phyloP scores from a whole-genome alignment of 2,888 invertebrate genomes.

The Xylota segnis region DNA sequence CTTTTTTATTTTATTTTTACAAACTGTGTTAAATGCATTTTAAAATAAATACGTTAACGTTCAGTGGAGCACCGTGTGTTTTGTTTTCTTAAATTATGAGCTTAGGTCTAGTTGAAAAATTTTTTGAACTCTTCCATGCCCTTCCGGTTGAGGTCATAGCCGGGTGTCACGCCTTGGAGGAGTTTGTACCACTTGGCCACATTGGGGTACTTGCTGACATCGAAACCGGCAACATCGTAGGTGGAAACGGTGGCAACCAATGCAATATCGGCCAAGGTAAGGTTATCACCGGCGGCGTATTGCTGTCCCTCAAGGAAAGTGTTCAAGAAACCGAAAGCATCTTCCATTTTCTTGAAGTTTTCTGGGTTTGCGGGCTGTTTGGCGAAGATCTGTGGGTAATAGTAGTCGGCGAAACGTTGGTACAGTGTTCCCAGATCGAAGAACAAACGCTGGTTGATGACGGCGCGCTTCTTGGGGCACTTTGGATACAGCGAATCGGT shows the following conservation, averaged over 20 bases:
- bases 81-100: constrained; percentile 13
- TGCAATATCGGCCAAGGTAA: constrained; percentile 92
- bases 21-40: constrained; percentile 67
- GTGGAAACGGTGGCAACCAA: constrained; percentile 89
- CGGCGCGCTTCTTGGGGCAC: constrained; percentile 90
- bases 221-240: constrained; percentile 88
- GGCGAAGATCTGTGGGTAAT: constrained; percentile 88
- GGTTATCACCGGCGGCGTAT: constrained; percentile 89
- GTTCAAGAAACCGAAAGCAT: constrained; percentile 89
- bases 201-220: constrained; percentile 89
- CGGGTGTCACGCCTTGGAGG: constrained; percentile 86
- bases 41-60: constrained; percentile 50
- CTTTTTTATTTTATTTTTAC: constrained; percentile 40
- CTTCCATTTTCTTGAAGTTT: constrained; percentile 89
- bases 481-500: constrained; percentile 90
- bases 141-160: constrained; percentile 87
- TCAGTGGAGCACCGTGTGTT: constrained; percentile 8
- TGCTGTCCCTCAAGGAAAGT: constrained; percentile 89
- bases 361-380: constrained; percentile 88
- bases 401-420: constrained; percentile 89
- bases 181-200: constrained; percentile 87
- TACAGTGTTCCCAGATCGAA: constrained; percentile 92
- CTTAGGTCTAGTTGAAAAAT: constrained; percentile 78
- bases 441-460: constrained; percentile 91
- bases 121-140: constrained; percentile 86